Percentiles rank a stretch among this genome's conserved stretches.
phyloP scores from a whole-genome alignment of 2,797 vertebrate genomes.

The Smutsia temminckii region DNA sequence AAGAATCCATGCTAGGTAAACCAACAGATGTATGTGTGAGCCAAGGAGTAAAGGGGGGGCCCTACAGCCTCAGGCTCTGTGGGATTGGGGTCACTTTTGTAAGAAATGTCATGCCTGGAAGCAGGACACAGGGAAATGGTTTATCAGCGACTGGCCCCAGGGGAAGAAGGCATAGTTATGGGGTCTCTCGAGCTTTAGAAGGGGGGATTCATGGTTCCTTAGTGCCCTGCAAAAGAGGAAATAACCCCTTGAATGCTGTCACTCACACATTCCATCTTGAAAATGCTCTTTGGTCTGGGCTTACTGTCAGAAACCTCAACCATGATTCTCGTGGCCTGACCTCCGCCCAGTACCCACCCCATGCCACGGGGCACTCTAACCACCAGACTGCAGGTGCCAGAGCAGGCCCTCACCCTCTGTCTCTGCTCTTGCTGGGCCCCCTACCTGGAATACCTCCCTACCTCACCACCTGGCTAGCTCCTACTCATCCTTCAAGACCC shows the following conservation, averaged over 20 bases:
- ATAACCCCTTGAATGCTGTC: background rate
- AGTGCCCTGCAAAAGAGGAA: background rate
- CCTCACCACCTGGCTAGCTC: background rate
- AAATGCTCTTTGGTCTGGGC: too few species aligned
- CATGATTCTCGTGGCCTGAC: too few species aligned
- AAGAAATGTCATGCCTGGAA: background rate
- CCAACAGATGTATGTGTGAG: accelerated
- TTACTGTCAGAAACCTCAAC: too few species aligned
- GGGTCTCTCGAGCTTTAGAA: background rate
- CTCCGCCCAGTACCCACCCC: too few species aligned
- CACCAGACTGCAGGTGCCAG: too few species aligned
- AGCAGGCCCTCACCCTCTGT: background rate
- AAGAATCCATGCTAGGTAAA: background rate
- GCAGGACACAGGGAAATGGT: accelerated
- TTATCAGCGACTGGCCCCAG: accelerated
- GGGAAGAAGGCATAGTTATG: too few species aligned
- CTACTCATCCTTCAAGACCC: background rate
- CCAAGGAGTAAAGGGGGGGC: background rate
- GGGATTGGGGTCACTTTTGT: background rate
- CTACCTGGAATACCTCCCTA: background rate
- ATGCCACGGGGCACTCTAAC: accelerated
- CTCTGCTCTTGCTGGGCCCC: background rate
- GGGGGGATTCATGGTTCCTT: too few species aligned
- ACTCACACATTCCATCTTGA: background rate
- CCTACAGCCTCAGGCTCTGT: accelerated